Conservation (phyloP, 2,888 invertebrate species). For the Zhuqinia jingwanae region DNA sequence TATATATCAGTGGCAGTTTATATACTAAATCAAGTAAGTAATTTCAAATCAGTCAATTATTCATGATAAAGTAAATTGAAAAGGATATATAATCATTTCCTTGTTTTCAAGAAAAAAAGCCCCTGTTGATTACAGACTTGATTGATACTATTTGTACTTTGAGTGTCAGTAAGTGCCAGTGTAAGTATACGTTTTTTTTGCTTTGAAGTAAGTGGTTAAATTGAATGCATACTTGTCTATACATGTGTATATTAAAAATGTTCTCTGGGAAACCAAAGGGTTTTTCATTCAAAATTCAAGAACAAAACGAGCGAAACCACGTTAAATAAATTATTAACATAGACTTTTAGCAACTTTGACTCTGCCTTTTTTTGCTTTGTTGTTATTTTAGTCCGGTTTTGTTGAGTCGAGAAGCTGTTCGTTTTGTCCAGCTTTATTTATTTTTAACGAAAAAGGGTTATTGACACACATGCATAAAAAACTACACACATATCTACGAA, state of each 20-base stretch:
- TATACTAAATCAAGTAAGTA: too few relatives aligned
- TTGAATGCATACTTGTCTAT: too few relatives aligned
- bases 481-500: too few relatives aligned
- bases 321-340: constrained; percentile 5
- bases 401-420: background rate
- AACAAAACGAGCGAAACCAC: background rate
- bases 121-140: too few relatives aligned
- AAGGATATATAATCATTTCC: background rate
- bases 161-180: too few relatives aligned
- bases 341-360: constrained; percentile 21
- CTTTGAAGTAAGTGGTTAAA: too few relatives aligned
- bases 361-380: background rate
- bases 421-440: background rate
- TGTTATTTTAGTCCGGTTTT: background rate
- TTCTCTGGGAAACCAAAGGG: background rate
- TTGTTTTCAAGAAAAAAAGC: too few relatives aligned
- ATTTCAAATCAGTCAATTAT: background rate
- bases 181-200: too few relatives aligned
- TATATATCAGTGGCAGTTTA: too few relatives aligned
- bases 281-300: background rate
- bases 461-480: too few relatives aligned
- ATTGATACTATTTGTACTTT: too few relatives aligned
- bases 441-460: too few relatives aligned
- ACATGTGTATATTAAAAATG: background rate
- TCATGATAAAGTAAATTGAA: background rate